Percentiles rank a stretch among this genome's conserved stretches.
These are phyloP conservation scores for Physocephala rufipes DNA, from an alignment of 2,888 invertebrate species.

Conservation along the genomic window DNA sequence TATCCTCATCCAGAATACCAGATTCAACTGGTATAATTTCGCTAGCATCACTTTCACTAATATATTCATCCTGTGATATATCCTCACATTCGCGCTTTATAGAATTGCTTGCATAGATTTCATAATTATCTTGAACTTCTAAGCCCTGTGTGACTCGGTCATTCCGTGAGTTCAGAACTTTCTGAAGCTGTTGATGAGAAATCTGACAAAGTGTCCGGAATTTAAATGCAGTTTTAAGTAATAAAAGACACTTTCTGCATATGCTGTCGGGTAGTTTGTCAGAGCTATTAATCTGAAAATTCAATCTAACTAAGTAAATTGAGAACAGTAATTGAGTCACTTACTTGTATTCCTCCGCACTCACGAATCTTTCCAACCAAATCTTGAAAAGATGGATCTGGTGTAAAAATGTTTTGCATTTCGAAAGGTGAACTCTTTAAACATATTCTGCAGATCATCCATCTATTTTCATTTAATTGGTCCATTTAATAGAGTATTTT, in stretches of 20 bases:
- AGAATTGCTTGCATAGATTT: background rate
- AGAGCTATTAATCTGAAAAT: constrained; percentile 45
- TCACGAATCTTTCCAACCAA: constrained; percentile 48
- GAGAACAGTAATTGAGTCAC: background rate
- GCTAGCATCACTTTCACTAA: constrained; percentile 10
- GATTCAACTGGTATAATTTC: background rate
- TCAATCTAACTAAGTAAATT: background rate
- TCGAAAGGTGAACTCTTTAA: constrained; percentile 46
- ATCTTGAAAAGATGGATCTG: constrained; percentile 36
- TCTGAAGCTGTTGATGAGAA: constrained; percentile 56
- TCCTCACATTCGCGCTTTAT: constrained; percentile 15
- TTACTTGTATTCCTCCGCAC: constrained; percentile 54
- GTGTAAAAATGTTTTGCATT: constrained; percentile 46
- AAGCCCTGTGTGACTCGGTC: background rate
- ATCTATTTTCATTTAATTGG: constrained; percentile 20
- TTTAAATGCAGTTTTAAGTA: constrained; percentile 59
- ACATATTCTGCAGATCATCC: constrained; percentile 54
- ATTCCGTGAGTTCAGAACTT: background rate
- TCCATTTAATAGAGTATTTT: constrained; percentile 26
- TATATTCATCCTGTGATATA: constrained; percentile 3
- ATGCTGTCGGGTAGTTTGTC: constrained; percentile 49
- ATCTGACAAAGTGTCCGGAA: constrained; percentile 62
- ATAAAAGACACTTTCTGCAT: constrained; percentile 56
- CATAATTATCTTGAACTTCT: background rate
- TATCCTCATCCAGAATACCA: background rate